These are phyloP conservation scores for Eurytemora carolleeae DNA, from an alignment of 1,140 invertebrate species.

Conservation along the genomic window DNA sequence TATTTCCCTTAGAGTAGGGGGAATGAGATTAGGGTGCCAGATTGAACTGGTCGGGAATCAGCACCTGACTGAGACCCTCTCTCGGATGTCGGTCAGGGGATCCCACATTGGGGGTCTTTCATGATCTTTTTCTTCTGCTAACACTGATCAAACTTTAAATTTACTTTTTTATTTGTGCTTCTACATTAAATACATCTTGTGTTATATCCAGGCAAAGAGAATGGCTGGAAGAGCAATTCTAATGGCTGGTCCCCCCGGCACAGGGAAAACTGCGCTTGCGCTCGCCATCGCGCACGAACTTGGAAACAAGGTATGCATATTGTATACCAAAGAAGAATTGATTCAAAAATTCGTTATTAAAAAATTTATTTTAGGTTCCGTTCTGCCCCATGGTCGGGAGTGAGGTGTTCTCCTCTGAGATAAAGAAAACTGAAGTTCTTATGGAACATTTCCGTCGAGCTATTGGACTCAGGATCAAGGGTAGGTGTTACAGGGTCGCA, in stretches of 20 bases:
- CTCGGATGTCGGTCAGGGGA: no score
- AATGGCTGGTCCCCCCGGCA: slow-evolving; percentile 89
- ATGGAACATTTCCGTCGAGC: slow-evolving; percentile 98
- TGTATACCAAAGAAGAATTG: not conserved
- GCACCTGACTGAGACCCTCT: no score
- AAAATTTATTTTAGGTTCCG: slow-evolving; percentile 39
- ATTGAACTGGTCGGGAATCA: no score
- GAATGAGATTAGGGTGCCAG: no score
- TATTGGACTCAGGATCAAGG: slow-evolving; percentile 73
- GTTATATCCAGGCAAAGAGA: slow-evolving; percentile 49
- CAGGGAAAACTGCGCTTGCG: slow-evolving; percentile 95
- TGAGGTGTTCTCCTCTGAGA: slow-evolving; percentile 96
- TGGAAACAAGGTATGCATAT: slow-evolving; percentile 54
- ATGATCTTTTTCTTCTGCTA: no score
- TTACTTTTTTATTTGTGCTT: no score
- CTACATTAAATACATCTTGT: no score
- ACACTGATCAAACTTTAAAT: no score
- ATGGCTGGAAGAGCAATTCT: slow-evolving; percentile 93
- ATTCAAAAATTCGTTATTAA: not conserved
- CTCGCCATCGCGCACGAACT: slow-evolving; percentile 94
- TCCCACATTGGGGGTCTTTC: no score
- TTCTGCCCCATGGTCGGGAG: slow-evolving; percentile 99
- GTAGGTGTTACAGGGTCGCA: no score
- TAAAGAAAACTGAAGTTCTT: slow-evolving; percentile 99
- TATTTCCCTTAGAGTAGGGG: no score